Percentiles rank a stretch among this genome's conserved stretches.
phyloP scores from a whole-genome alignment of 2,797 vertebrate species.

The Myripristis jacobus region DNA sequence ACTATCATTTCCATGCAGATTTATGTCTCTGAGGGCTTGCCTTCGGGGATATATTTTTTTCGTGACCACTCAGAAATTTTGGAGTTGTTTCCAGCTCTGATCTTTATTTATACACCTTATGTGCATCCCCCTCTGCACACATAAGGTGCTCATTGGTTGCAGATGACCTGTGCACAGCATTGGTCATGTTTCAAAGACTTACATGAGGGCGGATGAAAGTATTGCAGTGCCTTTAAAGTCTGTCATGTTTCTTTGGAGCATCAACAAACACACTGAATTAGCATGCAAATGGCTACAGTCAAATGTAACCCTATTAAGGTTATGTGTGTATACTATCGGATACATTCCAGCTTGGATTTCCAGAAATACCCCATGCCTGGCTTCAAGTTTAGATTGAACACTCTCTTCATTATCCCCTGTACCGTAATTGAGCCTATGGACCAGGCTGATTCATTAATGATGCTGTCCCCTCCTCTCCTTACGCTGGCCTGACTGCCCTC shows the following conservation, averaged over 20 bases:
- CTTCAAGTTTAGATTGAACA: constrained; percentile 51
- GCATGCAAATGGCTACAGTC: constrained; percentile 11
- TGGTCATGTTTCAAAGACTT: no score
- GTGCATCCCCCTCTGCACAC: constrained; percentile 24
- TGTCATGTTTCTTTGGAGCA: constrained; percentile 5
- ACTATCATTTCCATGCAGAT: constrained; percentile 53
- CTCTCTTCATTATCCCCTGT: constrained; percentile 50
- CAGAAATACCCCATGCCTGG: constrained; percentile 32
- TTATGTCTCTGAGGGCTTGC: constrained; percentile 72
- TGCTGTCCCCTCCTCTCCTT: constrained; percentile 62
- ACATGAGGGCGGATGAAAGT: not conserved
- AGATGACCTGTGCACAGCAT: constrained; percentile 21
- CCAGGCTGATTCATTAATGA: constrained; percentile 65
- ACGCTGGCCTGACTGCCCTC: constrained; percentile 67
- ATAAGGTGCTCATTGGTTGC: constrained; percentile 46
- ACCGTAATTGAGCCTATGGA: constrained; percentile 56
- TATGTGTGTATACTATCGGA: constrained; percentile 18
- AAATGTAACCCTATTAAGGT: constrained; percentile 19
- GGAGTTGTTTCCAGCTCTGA: constrained; percentile 20
- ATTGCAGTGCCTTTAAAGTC: not conserved
- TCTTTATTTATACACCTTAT: constrained; percentile 5
- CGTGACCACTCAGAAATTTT: constrained; percentile 56
- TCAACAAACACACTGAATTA: not conserved
- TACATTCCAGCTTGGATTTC: constrained; percentile 23
- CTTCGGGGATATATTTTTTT: constrained; percentile 58